Conservation (phyloP, 1,140 invertebrate genomes). For the Leptonema lineaticorne region DNA sequence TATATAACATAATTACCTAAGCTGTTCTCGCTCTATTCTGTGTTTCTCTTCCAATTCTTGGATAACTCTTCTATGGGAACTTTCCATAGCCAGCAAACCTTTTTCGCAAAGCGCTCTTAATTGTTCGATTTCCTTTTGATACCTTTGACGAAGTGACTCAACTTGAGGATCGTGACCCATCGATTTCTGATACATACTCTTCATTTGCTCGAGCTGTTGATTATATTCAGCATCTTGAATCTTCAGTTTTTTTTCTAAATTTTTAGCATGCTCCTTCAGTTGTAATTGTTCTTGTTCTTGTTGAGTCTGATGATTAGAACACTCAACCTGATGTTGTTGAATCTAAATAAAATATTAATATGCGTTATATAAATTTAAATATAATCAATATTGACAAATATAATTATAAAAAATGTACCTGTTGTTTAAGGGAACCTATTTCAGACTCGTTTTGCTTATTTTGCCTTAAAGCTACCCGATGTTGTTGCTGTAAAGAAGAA, state of each 20-base stretch:
- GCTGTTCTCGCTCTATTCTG: constrained; percentile 69
- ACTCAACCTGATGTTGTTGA: constrained; percentile 34
- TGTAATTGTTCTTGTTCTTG: constrained; percentile 53
- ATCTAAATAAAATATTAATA: constrained; percentile 27
- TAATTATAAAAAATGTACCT: constrained; percentile 23
- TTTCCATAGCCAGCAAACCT: constrained; percentile 83
- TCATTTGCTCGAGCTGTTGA: constrained; percentile 71
- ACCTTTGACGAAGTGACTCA: constrained; percentile 71
- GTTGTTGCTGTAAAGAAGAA: constrained; percentile 36
- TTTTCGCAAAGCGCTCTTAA: constrained; percentile 82
- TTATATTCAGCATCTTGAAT: constrained; percentile 75
- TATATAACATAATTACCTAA: constrained; percentile 52
- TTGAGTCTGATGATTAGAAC: constrained; percentile 34
- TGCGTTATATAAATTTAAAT: constrained; percentile 12
- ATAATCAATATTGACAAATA: not conserved
- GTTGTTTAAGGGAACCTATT: constrained; percentile 34
- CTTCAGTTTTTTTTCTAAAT: constrained; percentile 67
- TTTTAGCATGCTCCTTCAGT: constrained; percentile 63
- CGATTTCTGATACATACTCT: constrained; percentile 66
- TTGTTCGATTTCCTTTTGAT: constrained; percentile 85
- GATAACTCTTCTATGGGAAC: constrained; percentile 81
- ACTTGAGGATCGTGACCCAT: constrained; percentile 59
- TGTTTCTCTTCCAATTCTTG: constrained; percentile 84
- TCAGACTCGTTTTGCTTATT: constrained; percentile 35
- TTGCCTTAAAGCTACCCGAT: constrained; percentile 23